Conservation (phyloP, 2,888 invertebrate species). For the Mystacides longicornis region DNA sequence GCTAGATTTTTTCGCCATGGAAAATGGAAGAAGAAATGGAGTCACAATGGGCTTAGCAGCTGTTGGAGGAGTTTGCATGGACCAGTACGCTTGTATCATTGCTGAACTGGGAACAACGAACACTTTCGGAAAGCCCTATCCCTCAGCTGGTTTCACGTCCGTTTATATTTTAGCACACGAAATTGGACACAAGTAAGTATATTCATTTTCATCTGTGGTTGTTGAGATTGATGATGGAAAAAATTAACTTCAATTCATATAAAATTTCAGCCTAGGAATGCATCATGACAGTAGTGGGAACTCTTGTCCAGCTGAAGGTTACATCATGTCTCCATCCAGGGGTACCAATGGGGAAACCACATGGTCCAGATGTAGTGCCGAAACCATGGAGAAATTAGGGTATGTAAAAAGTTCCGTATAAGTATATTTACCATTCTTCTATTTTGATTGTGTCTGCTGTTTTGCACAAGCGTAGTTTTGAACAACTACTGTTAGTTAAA, state of each 20-base stretch:
- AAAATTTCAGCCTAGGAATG: slow-evolving; percentile 72
- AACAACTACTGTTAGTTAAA: too few species aligned
- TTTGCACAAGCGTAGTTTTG: too few species aligned
- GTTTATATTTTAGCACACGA: slow-evolving; percentile 78
- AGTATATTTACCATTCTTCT: too few species aligned
- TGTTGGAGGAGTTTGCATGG: slow-evolving; percentile 68
- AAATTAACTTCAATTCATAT: too few species aligned
- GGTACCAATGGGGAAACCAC: slow-evolving; percentile 70
- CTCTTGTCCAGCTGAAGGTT: slow-evolving; percentile 66
- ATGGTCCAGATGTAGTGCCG: slow-evolving; percentile 71
- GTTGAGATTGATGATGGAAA: too few species aligned
- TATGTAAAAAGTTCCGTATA: slow-evolving; percentile 32
- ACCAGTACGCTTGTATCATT: slow-evolving; percentile 67
- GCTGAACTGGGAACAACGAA: slow-evolving; percentile 71
- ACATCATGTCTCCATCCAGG: slow-evolving; percentile 74
- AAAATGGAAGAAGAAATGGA: slow-evolving; percentile 60
- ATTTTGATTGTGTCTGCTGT: too few species aligned
- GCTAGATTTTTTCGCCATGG: slow-evolving; percentile 65
- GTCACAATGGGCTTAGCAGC: slow-evolving; percentile 79
- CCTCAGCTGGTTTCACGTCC: slow-evolving; percentile 77
- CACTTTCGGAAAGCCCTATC: slow-evolving; percentile 67
- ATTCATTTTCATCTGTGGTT: too few species aligned
- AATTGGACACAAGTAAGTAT: slow-evolving; percentile 73
- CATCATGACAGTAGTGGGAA: slow-evolving; percentile 71
- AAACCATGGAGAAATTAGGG: slow-evolving; percentile 54